Evolutionary conservation across 2,888 invertebrate genomes (phyloP).

Genomic region (Cantharis nigra): DNA sequence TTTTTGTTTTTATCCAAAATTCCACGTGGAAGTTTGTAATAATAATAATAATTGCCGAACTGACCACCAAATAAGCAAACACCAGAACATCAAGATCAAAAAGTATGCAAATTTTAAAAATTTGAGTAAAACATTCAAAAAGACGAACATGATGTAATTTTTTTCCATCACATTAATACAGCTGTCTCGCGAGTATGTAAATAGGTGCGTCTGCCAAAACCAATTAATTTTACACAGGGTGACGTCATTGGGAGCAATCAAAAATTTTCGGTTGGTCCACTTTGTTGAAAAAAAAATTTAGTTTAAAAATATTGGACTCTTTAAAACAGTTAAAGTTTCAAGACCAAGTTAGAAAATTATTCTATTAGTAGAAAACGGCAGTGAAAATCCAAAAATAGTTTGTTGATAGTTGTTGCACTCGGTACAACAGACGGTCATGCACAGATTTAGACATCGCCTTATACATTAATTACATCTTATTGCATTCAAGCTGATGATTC

Average conservation of each 20-base stretch:
- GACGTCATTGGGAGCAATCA: neutral
- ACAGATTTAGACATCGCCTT: slow-evolving; percentile 17
- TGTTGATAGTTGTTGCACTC: slow-evolving; percentile 29
- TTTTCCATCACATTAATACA: neutral
- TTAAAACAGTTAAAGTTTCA: neutral
- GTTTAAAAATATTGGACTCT: neutral
- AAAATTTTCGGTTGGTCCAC: neutral
- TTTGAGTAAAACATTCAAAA: neutral
- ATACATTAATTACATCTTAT: neutral
- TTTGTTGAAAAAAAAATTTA: neutral
- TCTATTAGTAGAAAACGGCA: slow-evolving; percentile 1
- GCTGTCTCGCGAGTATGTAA: neutral
- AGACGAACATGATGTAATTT: neutral
- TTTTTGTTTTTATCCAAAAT: neutral
- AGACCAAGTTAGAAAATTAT: neutral
- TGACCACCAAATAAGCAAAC: neutral
- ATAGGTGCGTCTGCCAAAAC: neutral
- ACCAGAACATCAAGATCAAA: neutral
- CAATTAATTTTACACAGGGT: neutral
- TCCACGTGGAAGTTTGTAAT: too few species aligned
- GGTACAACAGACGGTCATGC: slow-evolving; percentile 19
- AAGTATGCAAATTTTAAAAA: neutral
- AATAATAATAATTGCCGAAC: neutral
- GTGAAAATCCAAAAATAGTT: slow-evolving; percentile 22
- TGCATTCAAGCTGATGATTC: neutral